phyloP scores from a whole-genome alignment of 2,797 vertebrate species.

The Synanceia verrucosa region DNA sequence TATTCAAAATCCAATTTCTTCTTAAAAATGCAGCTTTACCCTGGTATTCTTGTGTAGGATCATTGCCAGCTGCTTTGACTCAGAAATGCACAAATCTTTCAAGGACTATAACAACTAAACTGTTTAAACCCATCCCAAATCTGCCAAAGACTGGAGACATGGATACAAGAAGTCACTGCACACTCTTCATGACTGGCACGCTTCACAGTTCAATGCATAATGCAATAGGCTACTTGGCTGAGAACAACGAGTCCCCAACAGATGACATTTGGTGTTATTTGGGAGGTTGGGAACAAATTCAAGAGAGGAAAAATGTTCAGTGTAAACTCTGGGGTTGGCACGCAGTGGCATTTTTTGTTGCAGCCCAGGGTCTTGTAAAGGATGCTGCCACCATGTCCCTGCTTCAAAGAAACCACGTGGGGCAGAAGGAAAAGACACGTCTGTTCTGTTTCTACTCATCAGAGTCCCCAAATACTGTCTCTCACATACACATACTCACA shows the following conservation, averaged over 20 bases:
- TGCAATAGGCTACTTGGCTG: constrained; percentile 64
- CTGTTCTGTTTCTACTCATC: constrained; percentile 38
- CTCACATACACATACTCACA: constrained; percentile 42
- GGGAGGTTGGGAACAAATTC: constrained; percentile 61
- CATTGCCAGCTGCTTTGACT: not conserved
- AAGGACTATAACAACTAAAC: not conserved
- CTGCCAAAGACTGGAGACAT: not conserved
- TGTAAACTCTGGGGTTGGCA: constrained; percentile 46
- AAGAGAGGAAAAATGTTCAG: constrained; percentile 47
- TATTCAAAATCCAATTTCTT: not conserved
- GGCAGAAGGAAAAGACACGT: constrained; percentile 37
- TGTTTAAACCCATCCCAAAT: constrained; percentile 3
- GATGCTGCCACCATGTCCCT: constrained; percentile 26
- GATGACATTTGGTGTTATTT: constrained; percentile 71
- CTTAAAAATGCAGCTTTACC: not conserved
- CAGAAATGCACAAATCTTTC: not conserved
- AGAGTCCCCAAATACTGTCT: constrained; percentile 44
- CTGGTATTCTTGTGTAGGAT: not conserved
- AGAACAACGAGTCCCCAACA: constrained; percentile 54
- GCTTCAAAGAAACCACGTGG: constrained; percentile 52
- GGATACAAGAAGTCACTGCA: constrained; percentile 12
- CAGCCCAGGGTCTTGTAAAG: constrained; percentile 21
- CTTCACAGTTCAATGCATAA: constrained; percentile 56
- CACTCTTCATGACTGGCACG: constrained; percentile 49
- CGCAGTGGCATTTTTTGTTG: constrained; percentile 22